Conservation (phyloP, 2,797 vertebrate genomes). For the Borostomias antarcticus region DNA sequence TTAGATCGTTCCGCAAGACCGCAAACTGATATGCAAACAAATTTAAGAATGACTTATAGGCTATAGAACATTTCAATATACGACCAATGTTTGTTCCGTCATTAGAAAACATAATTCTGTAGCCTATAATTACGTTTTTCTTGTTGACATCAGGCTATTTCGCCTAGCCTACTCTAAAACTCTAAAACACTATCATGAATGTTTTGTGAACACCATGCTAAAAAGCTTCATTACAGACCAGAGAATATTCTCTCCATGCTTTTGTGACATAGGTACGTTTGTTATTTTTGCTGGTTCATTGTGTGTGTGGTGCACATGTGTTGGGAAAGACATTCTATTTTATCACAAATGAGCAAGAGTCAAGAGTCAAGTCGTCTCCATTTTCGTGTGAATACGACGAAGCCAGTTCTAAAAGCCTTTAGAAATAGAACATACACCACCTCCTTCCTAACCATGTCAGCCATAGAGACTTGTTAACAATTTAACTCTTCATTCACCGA, state of each 20-base stretch:
- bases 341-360: slow-evolving; percentile 9
- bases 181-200: no score
- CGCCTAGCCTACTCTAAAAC: no score
- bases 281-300: slow-evolving; percentile 50
- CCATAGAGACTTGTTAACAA: slow-evolving; percentile 54
- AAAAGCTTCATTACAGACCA: neutral
- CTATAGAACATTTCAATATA: no score
- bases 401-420: slow-evolving; percentile 33
- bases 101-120: no score
- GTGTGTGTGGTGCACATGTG: slow-evolving; percentile 7
- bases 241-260: neutral
- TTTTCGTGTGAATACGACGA: slow-evolving; percentile 47
- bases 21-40: no score
- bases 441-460: slow-evolving; percentile 31
- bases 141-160: slow-evolving; percentile 84
- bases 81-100: no score
- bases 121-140: slow-evolving; percentile 67
- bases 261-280: slow-evolving; percentile 70
- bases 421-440: slow-evolving; percentile 27
- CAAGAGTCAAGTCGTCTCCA: slow-evolving; percentile 23
- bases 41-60: neutral
- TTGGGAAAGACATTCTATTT: neutral
- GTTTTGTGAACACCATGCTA: neutral
- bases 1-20: neutral
- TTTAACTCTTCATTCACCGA: slow-evolving; percentile 61